These are phyloP conservation scores for Venustoraphidia nigricollis DNA, from an alignment of 2,888 invertebrate species.

Conservation along the genomic window DNA sequence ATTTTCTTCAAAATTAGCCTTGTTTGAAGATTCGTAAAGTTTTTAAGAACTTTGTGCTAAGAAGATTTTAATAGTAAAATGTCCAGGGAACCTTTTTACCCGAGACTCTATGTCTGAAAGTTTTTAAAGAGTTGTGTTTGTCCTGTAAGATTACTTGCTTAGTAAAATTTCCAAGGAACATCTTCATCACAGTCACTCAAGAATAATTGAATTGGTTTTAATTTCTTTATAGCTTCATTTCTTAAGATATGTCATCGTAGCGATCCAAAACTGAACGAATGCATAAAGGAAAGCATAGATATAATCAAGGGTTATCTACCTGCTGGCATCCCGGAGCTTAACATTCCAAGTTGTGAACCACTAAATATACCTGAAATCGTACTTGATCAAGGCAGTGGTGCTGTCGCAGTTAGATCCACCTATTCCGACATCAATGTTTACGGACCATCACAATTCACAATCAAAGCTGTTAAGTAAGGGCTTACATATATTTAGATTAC, in stretches of 20 bases:
- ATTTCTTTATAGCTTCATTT: constrained; percentile 38
- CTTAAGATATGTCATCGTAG: constrained; percentile 49
- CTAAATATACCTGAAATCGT: constrained; percentile 41
- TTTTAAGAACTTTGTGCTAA: too few species aligned
- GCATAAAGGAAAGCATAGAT: constrained; percentile 46
- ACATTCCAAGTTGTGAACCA: constrained; percentile 49
- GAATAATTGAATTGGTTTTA: constrained; percentile 6
- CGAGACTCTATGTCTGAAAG: too few species aligned
- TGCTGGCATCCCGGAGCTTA: constrained; percentile 41
- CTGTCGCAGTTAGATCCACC: constrained; percentile 40
- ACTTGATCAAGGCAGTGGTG: constrained; percentile 43
- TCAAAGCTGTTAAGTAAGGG: constrained; percentile 43
- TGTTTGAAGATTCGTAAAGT: too few species aligned
- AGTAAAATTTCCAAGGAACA: neutral
- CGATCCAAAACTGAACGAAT: constrained; percentile 43
- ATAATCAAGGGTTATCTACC: constrained; percentile 39
- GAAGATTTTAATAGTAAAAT: too few species aligned
- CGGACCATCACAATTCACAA: constrained; percentile 42
- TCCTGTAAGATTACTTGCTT: neutral
- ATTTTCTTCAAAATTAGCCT: too few species aligned
- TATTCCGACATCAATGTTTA: constrained; percentile 42
- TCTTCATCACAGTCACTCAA: neutral
- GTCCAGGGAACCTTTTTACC: too few species aligned
- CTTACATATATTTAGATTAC: too few species aligned
- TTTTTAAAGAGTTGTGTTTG: too few species aligned